Evolutionary conservation across 64 coral and sea anemone genomes (phyloP).

Genomic region (Montipora foliosa): DNA sequence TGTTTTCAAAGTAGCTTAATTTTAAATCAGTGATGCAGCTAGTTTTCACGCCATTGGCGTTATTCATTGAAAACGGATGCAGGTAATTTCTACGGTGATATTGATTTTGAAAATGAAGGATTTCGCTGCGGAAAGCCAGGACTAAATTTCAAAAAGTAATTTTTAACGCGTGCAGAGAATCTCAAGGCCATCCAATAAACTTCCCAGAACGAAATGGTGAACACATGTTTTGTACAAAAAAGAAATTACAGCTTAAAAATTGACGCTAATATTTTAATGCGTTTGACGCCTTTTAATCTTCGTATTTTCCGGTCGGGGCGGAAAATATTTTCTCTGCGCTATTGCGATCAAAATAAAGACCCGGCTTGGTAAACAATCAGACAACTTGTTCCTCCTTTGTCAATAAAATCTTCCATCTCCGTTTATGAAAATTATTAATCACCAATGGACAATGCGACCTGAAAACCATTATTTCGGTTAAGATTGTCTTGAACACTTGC

Average conservation of each 20-base stretch:
- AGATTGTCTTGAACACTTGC: not conserved
- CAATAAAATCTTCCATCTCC: conserved; percentile 10
- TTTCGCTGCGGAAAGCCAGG: not conserved
- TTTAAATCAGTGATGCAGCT: not conserved
- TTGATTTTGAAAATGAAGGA: not conserved
- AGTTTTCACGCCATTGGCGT: not conserved
- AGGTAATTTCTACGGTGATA: not conserved
- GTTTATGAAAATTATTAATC: not conserved
- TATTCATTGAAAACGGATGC: too few relatives aligned
- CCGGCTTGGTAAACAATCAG: conserved; percentile 32
- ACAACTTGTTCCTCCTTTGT: conserved; percentile 1
- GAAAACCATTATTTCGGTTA: not conserved
- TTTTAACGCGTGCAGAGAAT: not conserved
- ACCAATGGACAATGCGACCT: not conserved
- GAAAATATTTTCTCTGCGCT: not conserved
- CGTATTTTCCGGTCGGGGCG: conserved; percentile 9
- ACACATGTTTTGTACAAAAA: conserved; percentile 2
- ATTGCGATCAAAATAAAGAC: conserved; percentile 34
- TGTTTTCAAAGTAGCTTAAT: not conserved
- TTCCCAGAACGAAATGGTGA: not conserved
- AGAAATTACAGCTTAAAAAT: not conserved
- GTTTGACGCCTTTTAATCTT: conserved; percentile 19
- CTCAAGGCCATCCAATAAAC: not conserved
- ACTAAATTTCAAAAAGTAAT: not conserved
- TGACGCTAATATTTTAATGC: not conserved